Conservation (phyloP, 2,888 invertebrate genomes). For the Apoderus coryli region DNA sequence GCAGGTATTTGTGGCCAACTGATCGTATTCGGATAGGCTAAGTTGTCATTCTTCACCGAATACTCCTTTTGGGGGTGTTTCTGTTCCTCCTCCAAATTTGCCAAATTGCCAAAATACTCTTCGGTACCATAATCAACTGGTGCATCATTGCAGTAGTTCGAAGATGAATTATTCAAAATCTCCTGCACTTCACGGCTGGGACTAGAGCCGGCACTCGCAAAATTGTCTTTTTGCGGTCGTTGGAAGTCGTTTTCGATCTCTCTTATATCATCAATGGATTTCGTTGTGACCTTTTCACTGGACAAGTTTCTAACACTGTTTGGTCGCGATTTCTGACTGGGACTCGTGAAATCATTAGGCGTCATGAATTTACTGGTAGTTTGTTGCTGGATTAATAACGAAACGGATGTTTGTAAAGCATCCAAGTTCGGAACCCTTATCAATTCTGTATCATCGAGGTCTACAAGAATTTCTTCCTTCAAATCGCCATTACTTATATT, state of each 20-base stretch:
- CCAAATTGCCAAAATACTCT: slow-evolving; percentile 28
- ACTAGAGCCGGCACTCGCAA: slow-evolving; percentile 72
- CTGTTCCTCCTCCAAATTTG: slow-evolving; percentile 20
- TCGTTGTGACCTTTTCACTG: neutral
- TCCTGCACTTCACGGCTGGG: slow-evolving; percentile 83
- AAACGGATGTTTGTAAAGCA: slow-evolving; percentile 29
- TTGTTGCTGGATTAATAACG: slow-evolving; percentile 26
- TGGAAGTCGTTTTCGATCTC: slow-evolving; percentile 21
- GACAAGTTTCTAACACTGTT: slow-evolving; percentile 19
- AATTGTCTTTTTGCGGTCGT: slow-evolving; percentile 30
- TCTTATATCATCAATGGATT: no score
- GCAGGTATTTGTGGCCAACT: no score
- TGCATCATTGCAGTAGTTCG: slow-evolving; percentile 18
- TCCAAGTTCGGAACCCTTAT: slow-evolving; percentile 27
- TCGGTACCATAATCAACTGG: no score
- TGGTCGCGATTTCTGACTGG: slow-evolving; percentile 31
- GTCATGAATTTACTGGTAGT: slow-evolving; percentile 48
- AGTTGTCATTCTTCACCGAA: slow-evolving; percentile 12
- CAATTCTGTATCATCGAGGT: slow-evolving; percentile 14
- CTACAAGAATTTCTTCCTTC: slow-evolving; percentile 12
- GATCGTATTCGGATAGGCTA: slow-evolving; percentile 14
- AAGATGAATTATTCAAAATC: slow-evolving; percentile 49
- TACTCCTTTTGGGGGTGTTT: slow-evolving; percentile 20
- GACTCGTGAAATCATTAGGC: slow-evolving; percentile 68
- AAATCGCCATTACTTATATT: slow-evolving; percentile 10